Conservation (phyloP, 2,797 vertebrate species). For the Pitangus sulphuratus region DNA sequence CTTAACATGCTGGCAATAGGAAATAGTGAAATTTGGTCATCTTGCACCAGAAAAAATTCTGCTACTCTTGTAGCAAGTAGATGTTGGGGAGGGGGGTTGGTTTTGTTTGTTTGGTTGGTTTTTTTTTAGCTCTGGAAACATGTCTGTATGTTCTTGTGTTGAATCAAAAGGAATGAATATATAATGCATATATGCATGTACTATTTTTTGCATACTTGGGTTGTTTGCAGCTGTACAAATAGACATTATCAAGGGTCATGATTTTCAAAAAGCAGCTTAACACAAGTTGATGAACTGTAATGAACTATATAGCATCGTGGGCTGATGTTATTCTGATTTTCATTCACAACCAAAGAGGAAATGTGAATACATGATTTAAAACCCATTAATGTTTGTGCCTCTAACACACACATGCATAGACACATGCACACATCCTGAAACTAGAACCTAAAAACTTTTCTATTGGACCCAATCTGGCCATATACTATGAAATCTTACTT, state of each 20-base stretch:
- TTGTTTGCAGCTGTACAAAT: background rate
- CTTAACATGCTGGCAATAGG: background rate
- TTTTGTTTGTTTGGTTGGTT: rapidly evolving
- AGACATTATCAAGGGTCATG: background rate
- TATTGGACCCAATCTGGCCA: background rate
- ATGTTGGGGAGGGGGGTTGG: background rate
- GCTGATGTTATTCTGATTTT: background rate
- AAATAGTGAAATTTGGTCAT: background rate
- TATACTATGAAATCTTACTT: background rate
- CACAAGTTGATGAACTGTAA: background rate
- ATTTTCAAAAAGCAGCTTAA: background rate
- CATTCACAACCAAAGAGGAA: background rate
- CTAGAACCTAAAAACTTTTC: background rate
- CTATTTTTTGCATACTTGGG: background rate
- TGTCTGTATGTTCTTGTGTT: background rate
- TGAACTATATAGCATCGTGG: background rate
- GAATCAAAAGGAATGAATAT: background rate
- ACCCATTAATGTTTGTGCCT: background rate
- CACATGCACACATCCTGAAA: background rate
- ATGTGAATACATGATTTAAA: background rate
- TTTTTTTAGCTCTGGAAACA: background rate
- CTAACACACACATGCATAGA: background rate
- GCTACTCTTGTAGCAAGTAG: background rate
- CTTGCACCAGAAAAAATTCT: background rate
- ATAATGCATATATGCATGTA: background rate